phyloP scores from a whole-genome alignment of 2,888 invertebrate species.

The Fabriciana adippe region DNA sequence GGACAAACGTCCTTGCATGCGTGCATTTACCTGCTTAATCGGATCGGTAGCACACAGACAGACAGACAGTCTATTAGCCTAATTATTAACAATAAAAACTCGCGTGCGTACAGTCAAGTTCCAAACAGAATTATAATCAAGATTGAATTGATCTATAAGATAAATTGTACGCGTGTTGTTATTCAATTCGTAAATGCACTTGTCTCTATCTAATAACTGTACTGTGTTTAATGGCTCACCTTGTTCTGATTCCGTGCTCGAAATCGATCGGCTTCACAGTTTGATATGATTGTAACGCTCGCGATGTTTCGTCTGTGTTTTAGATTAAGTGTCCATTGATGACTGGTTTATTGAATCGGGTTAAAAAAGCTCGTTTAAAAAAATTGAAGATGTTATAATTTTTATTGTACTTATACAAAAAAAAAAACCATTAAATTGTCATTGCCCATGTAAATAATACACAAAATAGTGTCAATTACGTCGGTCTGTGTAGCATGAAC shows the following conservation, averaged over 20 bases:
- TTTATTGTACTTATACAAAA: neutral
- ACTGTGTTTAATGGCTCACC: slow-evolving; percentile 23
- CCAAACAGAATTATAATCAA: too few relatives aligned
- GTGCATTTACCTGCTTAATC: too few relatives aligned
- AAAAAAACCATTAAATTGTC: neutral
- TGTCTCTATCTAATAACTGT: slow-evolving; percentile 15
- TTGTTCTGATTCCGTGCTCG: slow-evolving; percentile 32
- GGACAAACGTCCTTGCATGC: too few relatives aligned
- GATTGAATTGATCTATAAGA: neutral
- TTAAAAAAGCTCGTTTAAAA: neutral
- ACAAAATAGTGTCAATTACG: slow-evolving; percentile 7
- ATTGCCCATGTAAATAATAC: neutral
- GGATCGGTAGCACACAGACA: too few relatives aligned
- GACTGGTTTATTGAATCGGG: neutral
- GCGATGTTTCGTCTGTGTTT: neutral
- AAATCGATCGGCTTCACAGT: slow-evolving; percentile 26
- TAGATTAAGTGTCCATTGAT: neutral
- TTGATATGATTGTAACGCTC: slow-evolving; percentile 8
- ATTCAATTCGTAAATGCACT: slow-evolving; percentile 2
- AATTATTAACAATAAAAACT: too few relatives aligned
- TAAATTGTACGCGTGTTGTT: neutral
- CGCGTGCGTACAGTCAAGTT: too few relatives aligned
- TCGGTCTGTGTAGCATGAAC: neutral
- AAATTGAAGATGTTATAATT: neutral
- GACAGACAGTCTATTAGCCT: too few relatives aligned